phyloP scores from a whole-genome alignment of 1,140 invertebrate genomes.

The Trichomalopsis sarcophagae region DNA sequence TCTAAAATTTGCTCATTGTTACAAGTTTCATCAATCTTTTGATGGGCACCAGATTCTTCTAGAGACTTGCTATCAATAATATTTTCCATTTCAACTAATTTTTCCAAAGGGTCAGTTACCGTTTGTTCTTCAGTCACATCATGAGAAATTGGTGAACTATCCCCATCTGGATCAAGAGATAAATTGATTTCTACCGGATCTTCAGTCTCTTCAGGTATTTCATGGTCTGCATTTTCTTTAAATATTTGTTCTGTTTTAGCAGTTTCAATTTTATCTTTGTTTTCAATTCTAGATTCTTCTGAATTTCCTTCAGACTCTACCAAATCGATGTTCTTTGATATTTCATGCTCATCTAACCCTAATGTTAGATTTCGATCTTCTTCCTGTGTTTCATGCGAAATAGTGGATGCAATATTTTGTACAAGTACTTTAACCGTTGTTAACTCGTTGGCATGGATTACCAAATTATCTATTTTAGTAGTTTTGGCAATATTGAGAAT shows the following conservation, averaged over 20 bases:
- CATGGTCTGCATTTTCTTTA: background rate
- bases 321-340: background rate
- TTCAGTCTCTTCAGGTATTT: background rate
- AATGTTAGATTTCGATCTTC: slow-evolving; percentile 50
- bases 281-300: slow-evolving; percentile 8
- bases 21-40: slow-evolving; percentile 16
- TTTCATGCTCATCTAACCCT: slow-evolving; percentile 33
- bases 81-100: slow-evolving; percentile 23
- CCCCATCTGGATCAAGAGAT: slow-evolving; percentile 2
- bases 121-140: background rate
- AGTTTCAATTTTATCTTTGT: slow-evolving; percentile 7
- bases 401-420: background rate
- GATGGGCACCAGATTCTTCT: slow-evolving; percentile 17
- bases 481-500: too few relatives aligned
- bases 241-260: background rate
- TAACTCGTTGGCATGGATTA: background rate
- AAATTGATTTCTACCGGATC: slow-evolving; percentile 1
- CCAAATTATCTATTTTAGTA: background rate
- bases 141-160: background rate
- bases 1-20: background rate
- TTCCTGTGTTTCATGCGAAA: slow-evolving; percentile 33
- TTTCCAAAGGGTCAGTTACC: background rate
- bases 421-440: background rate
- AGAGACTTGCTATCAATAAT: background rate
- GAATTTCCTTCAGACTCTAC: background rate